These are phyloP conservation scores for Hemichromis elongatus DNA, from an alignment of 2,113 vertebrate genomes.

Conservation along the genomic window DNA sequence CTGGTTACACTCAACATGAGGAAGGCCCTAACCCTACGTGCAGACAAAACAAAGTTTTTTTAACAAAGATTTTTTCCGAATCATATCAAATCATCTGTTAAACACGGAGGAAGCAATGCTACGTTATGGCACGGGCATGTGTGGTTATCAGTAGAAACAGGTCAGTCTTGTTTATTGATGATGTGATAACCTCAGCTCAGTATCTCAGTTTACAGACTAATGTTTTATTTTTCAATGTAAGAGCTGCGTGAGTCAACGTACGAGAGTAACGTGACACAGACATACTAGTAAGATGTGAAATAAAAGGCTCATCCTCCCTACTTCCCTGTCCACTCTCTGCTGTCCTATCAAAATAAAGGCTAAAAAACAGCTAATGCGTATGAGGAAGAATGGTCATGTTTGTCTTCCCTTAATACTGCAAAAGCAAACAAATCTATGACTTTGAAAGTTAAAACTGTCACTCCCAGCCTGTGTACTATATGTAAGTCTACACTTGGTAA, in stretches of 20 bases:
- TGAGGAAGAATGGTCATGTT: background rate
- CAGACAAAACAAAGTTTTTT: background rate
- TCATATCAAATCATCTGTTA: background rate
- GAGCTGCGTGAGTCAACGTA: background rate
- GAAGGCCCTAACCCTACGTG: background rate
- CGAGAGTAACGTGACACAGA: background rate
- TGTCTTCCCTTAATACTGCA: fast-evolving
- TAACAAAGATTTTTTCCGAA: fast-evolving
- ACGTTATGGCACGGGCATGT: fast-evolving
- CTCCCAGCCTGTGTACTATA: fast-evolving
- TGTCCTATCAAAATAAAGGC: background rate
- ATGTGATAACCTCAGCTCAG: background rate
- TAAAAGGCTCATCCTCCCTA: background rate
- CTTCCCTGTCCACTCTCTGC: background rate
- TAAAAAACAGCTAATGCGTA: fast-evolving
- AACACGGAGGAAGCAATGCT: background rate
- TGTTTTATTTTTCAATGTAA: background rate
- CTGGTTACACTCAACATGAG: background rate
- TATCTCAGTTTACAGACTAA: background rate
- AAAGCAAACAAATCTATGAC: background rate
- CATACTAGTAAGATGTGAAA: fast-evolving
- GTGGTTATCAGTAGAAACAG: background rate
- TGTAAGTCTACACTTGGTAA: background rate
- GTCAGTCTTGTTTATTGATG: background rate
- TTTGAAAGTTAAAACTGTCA: background rate